Base-by-base conservation (phyloP, 2,113 vertebrate genomes). In the Hemibagrus wyckioides region DNA sequence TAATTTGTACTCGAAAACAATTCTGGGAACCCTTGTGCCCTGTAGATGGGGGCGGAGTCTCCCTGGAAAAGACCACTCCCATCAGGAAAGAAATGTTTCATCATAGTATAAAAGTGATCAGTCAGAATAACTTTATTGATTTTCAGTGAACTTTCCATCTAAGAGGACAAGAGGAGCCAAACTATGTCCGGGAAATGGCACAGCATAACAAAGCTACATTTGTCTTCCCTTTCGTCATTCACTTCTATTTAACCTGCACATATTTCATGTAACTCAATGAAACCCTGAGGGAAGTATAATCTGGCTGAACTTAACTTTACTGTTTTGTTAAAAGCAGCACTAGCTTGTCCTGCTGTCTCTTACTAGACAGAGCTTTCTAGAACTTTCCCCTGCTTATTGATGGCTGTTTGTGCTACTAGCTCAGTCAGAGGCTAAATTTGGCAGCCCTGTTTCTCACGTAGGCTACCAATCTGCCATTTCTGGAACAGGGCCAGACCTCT, bases 371-470 rank as follows among this genome's bases (percentile, higher is more conserved):
- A 86, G 84, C 88, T 90, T 94, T 95, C 89, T 87, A 91, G 91
- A 88, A 89, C 92, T 93, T 94, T 91, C 90, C 92, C 92, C 85
- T 88, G 84, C 89, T 90, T 88, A 91, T 89, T 93, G 94, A 94
- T 94, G 94, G 94, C 93, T 94, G 94, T 92, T 92, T 88, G 90
- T 91, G 89, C 92, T 93, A 92, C 93, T 88, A 91, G 91, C 90
- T 83, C 92, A 77, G 90, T 87, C 80, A 88, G 91, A 33, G 91
- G 93, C 92, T 94, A 93, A 93, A 93, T 94, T 94, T 94, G 80
- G 65, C 75, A 84, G 71, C 77, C 79, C 54, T 52, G 56, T 75
- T 36, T 19, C 87, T 90, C 84, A 86, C 84, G 67, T 87, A 71
- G 80, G 63, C 79, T 87, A 61, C 61, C 85, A 83, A 57, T 85